phyloP scores from a whole-genome alignment of 1,140 invertebrate species.

The Subanguina moxae region DNA sequence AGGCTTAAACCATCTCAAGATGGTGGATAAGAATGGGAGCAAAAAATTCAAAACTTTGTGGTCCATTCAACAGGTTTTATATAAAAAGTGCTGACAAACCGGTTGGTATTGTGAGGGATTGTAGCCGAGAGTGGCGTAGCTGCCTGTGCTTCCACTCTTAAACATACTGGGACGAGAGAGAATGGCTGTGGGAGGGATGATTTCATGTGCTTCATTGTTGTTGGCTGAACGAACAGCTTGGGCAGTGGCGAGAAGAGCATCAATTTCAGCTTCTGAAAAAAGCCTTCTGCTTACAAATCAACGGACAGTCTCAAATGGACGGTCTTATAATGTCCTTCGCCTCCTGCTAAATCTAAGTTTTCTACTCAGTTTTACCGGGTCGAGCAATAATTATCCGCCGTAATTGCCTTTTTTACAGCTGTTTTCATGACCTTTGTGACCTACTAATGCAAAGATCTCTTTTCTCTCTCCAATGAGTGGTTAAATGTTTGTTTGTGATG shows the following conservation, averaged over 20 bases:
- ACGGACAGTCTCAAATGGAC: too few relatives aligned
- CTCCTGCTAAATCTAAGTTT: too few relatives aligned
- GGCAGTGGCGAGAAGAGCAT: slow-evolving; percentile 39
- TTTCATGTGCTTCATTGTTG: background rate
- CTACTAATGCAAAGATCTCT: too few relatives aligned
- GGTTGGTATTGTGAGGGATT: slow-evolving; percentile 36
- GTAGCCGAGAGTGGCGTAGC: slow-evolving; percentile 18
- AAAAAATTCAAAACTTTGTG: slow-evolving; percentile 1
- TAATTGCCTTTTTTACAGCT: too few relatives aligned
- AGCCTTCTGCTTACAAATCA: too few relatives aligned
- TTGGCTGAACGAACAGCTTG: slow-evolving; percentile 14
- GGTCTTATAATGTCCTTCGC: too few relatives aligned
- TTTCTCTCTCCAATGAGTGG: too few relatives aligned
- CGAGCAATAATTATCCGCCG: slow-evolving; percentile 7
- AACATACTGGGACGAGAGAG: slow-evolving; percentile 32
- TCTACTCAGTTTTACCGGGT: too few relatives aligned
- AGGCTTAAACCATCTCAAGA: too few relatives aligned
- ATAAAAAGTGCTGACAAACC: slow-evolving; percentile 10
- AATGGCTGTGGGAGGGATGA: slow-evolving; percentile 32
- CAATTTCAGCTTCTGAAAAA: slow-evolving; percentile 45
- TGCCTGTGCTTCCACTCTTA: background rate
- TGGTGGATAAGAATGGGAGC: too few relatives aligned
- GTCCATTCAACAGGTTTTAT: slow-evolving; percentile 9
- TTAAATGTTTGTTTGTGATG: too few relatives aligned
- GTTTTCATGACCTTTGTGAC: too few relatives aligned